phyloP scores from a whole-genome alignment of 2,888 invertebrate genomes.

The Pollenia angustigena region DNA sequence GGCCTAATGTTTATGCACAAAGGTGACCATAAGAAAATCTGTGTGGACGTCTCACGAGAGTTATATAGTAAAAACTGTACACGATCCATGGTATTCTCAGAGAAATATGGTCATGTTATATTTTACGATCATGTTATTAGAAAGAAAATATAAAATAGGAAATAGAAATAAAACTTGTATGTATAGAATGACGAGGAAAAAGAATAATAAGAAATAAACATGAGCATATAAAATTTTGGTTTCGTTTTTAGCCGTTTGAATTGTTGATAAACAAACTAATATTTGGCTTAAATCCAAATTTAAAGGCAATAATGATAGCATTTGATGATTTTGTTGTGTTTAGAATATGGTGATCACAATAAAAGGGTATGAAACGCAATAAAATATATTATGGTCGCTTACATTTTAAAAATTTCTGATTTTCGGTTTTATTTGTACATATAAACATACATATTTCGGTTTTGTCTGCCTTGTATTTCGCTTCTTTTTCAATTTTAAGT shows the following conservation, averaged over 20 bases:
- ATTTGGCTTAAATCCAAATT: conserved; percentile 60
- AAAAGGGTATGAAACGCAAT: conserved; percentile 75
- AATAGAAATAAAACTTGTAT: background rate
- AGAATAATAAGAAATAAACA: background rate
- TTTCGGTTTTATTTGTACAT: conserved; percentile 25
- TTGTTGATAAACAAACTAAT: conserved; percentile 33
- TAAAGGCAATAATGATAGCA: background rate
- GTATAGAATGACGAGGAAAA: conserved; percentile 13
- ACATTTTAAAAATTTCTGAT: conserved; percentile 34
- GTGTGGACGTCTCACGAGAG: conserved; percentile 87
- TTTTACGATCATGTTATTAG: conserved; percentile 92
- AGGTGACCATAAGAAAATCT: conserved; percentile 91
- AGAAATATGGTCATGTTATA: conserved; percentile 89
- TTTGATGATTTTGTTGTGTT: conserved; percentile 77
- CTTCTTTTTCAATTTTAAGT: conserved; percentile 56
- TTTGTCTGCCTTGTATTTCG: conserved; percentile 30
- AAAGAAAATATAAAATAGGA: conserved; percentile 84
- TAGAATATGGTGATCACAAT: conserved; percentile 81
- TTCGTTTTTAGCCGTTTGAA: background rate
- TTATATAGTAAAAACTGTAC: conserved; percentile 89
- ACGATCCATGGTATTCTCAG: conserved; percentile 87
- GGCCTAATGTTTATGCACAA: conserved; percentile 92
- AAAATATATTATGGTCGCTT: conserved; percentile 8
- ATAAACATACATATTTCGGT: conserved; percentile 3
- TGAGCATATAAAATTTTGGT: conserved; percentile 5